Percentiles rank a stretch among this genome's conserved stretches.
Evolutionary conservation across 2,113 vertebrate species (phyloP).

Genomic region (Archilochus colubris): DNA sequence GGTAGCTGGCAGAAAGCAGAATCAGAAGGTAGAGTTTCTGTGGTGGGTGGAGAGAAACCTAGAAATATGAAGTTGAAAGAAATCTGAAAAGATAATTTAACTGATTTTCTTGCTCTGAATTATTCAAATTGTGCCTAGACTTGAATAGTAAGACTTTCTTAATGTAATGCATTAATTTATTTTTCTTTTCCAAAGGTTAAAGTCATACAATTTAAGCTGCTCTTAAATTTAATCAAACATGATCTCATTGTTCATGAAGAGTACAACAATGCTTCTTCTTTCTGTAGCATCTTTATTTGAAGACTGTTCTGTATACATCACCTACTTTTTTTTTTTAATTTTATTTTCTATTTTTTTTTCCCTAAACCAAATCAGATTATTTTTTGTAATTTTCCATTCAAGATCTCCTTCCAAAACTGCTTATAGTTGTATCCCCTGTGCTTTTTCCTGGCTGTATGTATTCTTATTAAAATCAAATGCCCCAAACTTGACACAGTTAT

Average conservation of each 20-base stretch:
- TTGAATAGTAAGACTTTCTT: neutral
- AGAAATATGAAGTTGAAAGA: neutral
- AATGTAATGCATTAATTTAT: neutral
- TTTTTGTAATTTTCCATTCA: neutral
- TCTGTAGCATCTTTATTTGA: neutral
- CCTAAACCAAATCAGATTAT: neutral
- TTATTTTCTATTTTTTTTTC: too few species aligned
- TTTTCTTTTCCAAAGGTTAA: neutral
- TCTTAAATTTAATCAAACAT: neutral
- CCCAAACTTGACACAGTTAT: neutral
- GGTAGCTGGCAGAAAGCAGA: neutral
- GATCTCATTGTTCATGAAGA: neutral
- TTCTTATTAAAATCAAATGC: neutral
- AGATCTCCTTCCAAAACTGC: neutral
- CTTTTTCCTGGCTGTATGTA: neutral
- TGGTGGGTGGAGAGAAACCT: accelerated
- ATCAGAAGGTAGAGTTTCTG: neutral
- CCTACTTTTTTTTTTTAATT: neutral
- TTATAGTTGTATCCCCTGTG: neutral
- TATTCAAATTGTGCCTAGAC: neutral
- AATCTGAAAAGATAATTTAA: neutral
- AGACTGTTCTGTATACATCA: neutral
- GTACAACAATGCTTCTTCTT: neutral
- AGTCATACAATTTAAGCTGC: neutral
- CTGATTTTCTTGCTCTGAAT: neutral